Evolutionary conservation across 2,113 vertebrate species (phyloP).

Genomic region (Pogonocichla stellata): DNA sequence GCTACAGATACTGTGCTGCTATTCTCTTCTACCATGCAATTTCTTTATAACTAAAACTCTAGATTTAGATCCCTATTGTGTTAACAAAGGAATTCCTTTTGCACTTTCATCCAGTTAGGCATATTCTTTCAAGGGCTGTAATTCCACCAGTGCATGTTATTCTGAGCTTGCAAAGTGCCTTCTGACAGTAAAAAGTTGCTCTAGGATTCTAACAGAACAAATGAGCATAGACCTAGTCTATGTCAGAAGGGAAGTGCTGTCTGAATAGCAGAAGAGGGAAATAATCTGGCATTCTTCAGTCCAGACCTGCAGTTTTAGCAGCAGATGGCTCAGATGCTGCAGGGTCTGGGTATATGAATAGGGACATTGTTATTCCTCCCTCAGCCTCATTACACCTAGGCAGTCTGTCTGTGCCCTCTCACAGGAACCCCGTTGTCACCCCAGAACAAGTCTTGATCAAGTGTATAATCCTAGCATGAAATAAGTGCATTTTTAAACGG

Average conservation of each 20-base stretch:
- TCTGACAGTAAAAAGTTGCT: neutral
- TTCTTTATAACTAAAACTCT: neutral
- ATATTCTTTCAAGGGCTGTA: neutral
- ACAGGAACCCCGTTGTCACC: neutral
- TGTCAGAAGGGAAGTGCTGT: neutral
- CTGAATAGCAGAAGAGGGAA: neutral
- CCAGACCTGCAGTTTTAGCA: constrained; percentile 7
- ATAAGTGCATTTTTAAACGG: neutral
- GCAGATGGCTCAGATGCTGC: constrained; percentile 38
- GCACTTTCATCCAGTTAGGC: neutral
- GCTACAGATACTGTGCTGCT: neutral
- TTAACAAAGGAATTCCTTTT: neutral
- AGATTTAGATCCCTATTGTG: neutral
- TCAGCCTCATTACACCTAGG: constrained; percentile 24
- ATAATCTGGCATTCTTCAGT: neutral
- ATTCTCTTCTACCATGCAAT: neutral
- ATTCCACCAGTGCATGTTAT: neutral
- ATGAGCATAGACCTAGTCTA: neutral
- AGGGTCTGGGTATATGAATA: neutral
- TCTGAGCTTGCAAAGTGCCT: neutral
- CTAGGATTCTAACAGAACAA: neutral
- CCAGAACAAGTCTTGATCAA: neutral
- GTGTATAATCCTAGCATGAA: neutral
- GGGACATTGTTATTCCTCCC: constrained; percentile 17
- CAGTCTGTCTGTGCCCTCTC: neutral